phyloP scores from a whole-genome alignment of 1,140 invertebrate genomes.

The Elymnias hypermnestra region DNA sequence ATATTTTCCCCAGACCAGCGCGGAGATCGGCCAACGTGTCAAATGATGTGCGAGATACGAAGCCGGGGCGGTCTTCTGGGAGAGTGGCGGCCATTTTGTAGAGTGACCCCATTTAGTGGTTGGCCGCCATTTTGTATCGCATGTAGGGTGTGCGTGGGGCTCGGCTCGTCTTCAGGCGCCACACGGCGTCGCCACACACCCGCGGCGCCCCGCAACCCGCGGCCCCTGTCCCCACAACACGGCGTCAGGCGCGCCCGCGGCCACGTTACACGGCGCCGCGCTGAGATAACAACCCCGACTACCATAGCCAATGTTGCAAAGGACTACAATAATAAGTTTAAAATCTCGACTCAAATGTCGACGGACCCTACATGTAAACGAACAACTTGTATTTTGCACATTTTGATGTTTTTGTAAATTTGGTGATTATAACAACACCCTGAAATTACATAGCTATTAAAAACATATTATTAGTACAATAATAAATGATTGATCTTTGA shows the following conservation, averaged over 20 bases:
- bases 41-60: slow-evolving; percentile 38
- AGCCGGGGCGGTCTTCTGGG: slow-evolving; percentile 21
- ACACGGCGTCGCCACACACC: slow-evolving; percentile 30
- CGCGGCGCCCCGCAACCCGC: slow-evolving; percentile 27
- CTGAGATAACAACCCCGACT: slow-evolving; percentile 5
- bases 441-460: no score
- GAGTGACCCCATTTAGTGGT: no score
- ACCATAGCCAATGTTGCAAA: no score
- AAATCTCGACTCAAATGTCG: background rate
- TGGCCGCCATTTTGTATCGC: slow-evolving; percentile 6
- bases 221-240: slow-evolving; percentile 14
- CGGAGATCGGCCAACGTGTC: slow-evolving; percentile 18
- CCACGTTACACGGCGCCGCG: slow-evolving; percentile 32
- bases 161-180: slow-evolving; percentile 24
- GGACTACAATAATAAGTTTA: background rate
- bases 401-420: no score
- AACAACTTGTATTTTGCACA: no score
- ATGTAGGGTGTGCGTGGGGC: slow-evolving; percentile 14
- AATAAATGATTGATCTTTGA: no score
- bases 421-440: no score
- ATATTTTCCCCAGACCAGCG: no score
- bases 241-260: slow-evolving; percentile 26
- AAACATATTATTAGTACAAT: no score
- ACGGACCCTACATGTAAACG: no score
- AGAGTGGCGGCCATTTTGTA: slow-evolving; percentile 12